Conservation (phyloP, 2,797 vertebrate species). For the Pitangus sulphuratus region DNA sequence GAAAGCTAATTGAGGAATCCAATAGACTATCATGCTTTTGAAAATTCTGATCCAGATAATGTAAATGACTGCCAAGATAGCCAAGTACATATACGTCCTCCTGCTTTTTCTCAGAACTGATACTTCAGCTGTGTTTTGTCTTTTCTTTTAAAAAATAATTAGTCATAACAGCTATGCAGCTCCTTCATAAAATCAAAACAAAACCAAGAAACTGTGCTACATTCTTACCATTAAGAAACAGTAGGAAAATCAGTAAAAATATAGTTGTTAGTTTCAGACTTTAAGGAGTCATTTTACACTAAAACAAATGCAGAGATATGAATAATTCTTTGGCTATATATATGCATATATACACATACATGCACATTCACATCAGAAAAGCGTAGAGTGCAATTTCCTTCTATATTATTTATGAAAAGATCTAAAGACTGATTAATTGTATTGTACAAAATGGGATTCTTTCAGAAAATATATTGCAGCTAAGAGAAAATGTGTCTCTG, state of each 20-base stretch:
- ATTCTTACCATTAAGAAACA: background rate
- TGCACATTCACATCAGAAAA: background rate
- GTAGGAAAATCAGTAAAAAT: background rate
- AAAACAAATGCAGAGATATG: background rate
- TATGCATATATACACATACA: background rate
- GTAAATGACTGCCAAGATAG: background rate
- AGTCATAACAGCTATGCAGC: background rate
- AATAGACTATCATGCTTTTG: background rate
- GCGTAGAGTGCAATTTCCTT: background rate
- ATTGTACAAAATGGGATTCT: background rate
- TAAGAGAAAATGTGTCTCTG: background rate
- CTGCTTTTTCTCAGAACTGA: background rate
- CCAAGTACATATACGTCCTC: background rate
- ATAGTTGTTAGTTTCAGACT: background rate
- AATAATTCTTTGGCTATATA: background rate
- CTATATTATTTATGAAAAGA: background rate
- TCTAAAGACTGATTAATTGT: background rate
- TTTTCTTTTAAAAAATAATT: background rate
- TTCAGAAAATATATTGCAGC: background rate
- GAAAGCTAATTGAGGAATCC: background rate
- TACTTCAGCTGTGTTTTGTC: background rate
- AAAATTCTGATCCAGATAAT: background rate
- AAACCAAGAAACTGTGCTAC: background rate
- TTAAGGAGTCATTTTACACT: background rate
- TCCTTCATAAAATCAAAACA: background rate